Conservation (phyloP, 2,888 invertebrate species). For the Stratiomys singularior region DNA sequence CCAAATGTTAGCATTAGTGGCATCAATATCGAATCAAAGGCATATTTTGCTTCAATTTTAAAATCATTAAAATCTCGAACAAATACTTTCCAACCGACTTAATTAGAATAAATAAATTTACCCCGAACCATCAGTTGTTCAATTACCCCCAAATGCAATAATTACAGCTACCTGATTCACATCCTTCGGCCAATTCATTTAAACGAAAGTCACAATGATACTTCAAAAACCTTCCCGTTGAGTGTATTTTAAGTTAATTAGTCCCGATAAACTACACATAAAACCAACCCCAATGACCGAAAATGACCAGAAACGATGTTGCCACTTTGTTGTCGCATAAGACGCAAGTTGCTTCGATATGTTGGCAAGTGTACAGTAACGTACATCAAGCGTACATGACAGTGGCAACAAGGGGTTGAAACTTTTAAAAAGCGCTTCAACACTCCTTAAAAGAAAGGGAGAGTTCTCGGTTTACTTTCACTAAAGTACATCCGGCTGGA, state of each 20-base stretch:
- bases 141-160: no score
- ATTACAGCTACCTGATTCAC: neutral
- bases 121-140: no score
- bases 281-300: constrained; percentile 29
- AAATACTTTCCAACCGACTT: neutral
- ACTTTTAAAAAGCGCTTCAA: constrained; percentile 40
- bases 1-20: no score
- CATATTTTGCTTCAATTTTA: no score
- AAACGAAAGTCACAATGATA: neutral
- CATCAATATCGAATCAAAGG: no score
- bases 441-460: constrained; percentile 37
- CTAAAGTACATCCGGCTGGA: constrained; percentile 8
- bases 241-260: constrained; percentile 50
- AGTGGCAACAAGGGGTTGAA: constrained; percentile 25
- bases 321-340: constrained; percentile 33
- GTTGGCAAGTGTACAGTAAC: neutral
- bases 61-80: neutral
- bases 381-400: neutral
- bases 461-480: constrained; percentile 29
- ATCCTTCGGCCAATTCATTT: neutral
- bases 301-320: constrained; percentile 52
- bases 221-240: neutral
- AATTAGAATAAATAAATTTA: neutral
- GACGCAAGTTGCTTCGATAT: neutral
- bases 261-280: constrained; percentile 43